Conservation (phyloP, 1,140 invertebrate genomes). For the Drosophila oshimai region DNA sequence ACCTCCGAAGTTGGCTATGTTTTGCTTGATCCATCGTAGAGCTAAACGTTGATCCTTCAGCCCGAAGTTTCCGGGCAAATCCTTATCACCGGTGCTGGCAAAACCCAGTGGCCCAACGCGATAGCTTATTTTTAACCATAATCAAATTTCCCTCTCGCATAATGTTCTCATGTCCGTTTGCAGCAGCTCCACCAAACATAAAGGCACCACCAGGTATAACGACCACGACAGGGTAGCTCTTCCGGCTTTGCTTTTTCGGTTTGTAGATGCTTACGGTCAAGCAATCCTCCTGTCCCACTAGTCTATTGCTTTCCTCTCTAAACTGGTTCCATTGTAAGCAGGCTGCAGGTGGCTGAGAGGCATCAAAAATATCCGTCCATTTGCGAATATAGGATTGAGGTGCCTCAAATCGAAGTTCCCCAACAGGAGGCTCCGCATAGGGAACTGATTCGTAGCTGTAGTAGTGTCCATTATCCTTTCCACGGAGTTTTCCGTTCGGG, state of each 20-base stretch:
- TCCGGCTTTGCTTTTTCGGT: constrained; percentile 20
- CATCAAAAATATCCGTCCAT: constrained; percentile 45
- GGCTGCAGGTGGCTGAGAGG: constrained; percentile 12
- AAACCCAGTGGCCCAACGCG: constrained; percentile 85
- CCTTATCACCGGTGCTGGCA: constrained; percentile 60
- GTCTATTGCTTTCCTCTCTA: constrained; percentile 3
- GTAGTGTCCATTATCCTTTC: constrained; percentile 83
- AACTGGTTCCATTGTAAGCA: constrained; percentile 66
- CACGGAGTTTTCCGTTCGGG: constrained; percentile 76
- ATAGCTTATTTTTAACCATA: constrained; percentile 87
- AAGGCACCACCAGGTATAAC: constrained; percentile 84
- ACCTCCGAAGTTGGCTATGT: constrained; percentile 86
- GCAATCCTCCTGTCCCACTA: constrained; percentile 78
- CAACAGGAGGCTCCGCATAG: constrained; percentile 83
- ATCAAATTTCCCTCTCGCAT: constrained; percentile 85
- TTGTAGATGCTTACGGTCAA: constrained; percentile 81
- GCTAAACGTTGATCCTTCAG: constrained; percentile 69
- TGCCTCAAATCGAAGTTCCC: constrained; percentile 81
- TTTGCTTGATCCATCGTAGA: constrained; percentile 41
- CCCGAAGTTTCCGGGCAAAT: constrained; percentile 65
- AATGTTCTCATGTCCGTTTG: constrained; percentile 84
- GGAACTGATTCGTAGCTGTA: constrained; percentile 83
- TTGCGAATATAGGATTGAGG: constrained; percentile 30
- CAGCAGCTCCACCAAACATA: constrained; percentile 82
- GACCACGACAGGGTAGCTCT: constrained; percentile 83